phyloP scores from a whole-genome alignment of 2,797 vertebrate species.

The Graptemys geographica region DNA sequence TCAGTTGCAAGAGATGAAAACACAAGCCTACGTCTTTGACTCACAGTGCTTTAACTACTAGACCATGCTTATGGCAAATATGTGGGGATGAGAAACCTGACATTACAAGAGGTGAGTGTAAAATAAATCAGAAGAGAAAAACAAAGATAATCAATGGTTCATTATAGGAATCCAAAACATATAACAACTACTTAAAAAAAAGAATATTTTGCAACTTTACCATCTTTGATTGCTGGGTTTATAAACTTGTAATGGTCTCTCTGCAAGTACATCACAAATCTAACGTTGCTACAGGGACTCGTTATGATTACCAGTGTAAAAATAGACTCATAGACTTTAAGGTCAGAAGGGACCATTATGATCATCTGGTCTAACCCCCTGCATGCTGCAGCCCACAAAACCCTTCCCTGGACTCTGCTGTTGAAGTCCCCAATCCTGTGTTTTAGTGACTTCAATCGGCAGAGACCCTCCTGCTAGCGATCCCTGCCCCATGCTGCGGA shows the following conservation, averaged over 20 bases:
- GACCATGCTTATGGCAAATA: not conserved
- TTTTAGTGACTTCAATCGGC: too few relatives aligned
- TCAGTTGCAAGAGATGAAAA: not conserved
- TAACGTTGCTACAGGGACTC: not conserved
- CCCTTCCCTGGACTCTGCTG: too few relatives aligned
- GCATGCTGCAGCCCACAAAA: too few relatives aligned
- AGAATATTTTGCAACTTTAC: not conserved
- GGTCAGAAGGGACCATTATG: too few relatives aligned
- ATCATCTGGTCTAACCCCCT: too few relatives aligned
- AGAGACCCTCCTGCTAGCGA: too few relatives aligned
- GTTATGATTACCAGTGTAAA: not conserved
- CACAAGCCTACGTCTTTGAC: not conserved
- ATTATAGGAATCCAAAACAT: not conserved
- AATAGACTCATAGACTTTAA: too few relatives aligned
- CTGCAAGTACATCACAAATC: not conserved
- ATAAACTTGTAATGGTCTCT: not conserved
- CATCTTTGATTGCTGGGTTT: not conserved
- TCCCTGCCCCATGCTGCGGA: too few relatives aligned
- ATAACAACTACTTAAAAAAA: not conserved
- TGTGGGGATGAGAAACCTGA: not conserved
- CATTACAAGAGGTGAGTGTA: not conserved
- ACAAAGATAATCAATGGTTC: not conserved
- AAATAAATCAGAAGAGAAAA: not conserved
- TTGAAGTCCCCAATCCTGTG: too few relatives aligned
- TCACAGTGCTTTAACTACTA: not conserved